phyloP scores from a whole-genome alignment of 2,113 vertebrate species.

The Chionomys nivalis region DNA sequence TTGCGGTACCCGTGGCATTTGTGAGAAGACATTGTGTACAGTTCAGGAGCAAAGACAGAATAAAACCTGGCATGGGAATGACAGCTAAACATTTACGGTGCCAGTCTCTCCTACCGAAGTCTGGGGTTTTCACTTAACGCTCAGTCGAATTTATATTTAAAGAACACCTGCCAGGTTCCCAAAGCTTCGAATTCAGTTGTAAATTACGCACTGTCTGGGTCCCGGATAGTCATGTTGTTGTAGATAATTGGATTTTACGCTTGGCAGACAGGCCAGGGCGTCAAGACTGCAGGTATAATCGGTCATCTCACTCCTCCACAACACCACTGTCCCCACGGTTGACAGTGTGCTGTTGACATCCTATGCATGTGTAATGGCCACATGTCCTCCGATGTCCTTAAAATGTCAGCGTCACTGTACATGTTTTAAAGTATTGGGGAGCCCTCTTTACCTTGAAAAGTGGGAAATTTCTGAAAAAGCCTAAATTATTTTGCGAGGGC shows the following conservation, averaged over 20 bases:
- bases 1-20: slow-evolving; percentile 38
- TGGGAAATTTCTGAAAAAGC: slow-evolving; percentile 55
- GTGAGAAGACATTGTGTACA: slow-evolving; percentile 62
- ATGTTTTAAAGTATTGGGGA: slow-evolving; percentile 70
- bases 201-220: slow-evolving; percentile 64
- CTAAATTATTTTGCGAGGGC: slow-evolving; percentile 26
- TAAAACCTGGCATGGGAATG: slow-evolving; percentile 49
- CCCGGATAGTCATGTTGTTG: slow-evolving; percentile 46
- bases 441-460: slow-evolving; percentile 71
- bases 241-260: slow-evolving; percentile 76
- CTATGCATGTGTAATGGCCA: not conserved
- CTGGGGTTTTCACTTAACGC: slow-evolving; percentile 69
- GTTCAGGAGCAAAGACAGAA: not conserved
- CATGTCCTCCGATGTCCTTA: not conserved
- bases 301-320: slow-evolving; percentile 5
- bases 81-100: slow-evolving; percentile 31
- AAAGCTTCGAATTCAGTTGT: slow-evolving; percentile 62
- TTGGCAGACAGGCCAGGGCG: slow-evolving; percentile 20
- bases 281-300: not conserved
- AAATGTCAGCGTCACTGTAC: not conserved
- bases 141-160: slow-evolving; percentile 71
- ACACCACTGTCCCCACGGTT: not conserved
- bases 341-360: slow-evolving; percentile 36
- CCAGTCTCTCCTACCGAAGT: not conserved
- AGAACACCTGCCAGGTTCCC: slow-evolving; percentile 64